Percentiles rank a stretch among this genome's conserved stretches.
Evolutionary conservation across 2,797 vertebrate genomes (phyloP).

Genomic region (Lepidocolaptes lacrymiger): DNA sequence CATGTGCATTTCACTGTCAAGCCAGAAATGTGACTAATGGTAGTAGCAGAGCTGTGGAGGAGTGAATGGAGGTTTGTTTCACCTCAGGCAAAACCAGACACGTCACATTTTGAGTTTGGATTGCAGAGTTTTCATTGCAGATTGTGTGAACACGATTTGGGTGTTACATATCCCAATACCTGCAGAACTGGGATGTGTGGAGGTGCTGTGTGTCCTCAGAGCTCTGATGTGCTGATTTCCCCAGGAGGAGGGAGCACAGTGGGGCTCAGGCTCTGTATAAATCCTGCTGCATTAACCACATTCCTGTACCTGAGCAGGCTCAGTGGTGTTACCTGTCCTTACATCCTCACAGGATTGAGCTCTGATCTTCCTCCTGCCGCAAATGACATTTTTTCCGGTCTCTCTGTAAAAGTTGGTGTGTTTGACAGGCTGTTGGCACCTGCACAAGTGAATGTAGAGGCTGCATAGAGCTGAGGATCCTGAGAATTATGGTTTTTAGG

Average conservation of each 20-base stretch:
- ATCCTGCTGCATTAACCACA: not conserved
- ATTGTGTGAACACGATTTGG: accelerated
- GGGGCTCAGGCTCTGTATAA: not conserved
- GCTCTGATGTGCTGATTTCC: not conserved
- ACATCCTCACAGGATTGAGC: accelerated
- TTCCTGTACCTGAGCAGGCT: not conserved
- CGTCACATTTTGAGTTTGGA: not conserved
- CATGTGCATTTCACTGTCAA: not conserved
- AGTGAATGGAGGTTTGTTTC: not conserved
- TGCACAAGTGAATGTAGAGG: not conserved
- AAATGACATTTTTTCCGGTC: not conserved
- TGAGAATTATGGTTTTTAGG: not conserved
- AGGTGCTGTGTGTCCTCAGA: not conserved
- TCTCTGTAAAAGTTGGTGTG: not conserved
- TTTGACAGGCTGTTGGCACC: not conserved
- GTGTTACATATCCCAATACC: not conserved
- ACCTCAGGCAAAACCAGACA: not conserved
- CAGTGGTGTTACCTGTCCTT: not conserved
- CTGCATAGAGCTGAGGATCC: not conserved
- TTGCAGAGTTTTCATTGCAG: not conserved
- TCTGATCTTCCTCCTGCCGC: not conserved
- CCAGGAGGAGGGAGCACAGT: not conserved
- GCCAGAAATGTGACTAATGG: not conserved
- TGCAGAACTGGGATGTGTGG: not conserved
- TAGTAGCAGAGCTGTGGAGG: not conserved